Base-by-base conservation (phyloP, 1,140 invertebrate species). In the Chionoecetes opilio region DNA sequence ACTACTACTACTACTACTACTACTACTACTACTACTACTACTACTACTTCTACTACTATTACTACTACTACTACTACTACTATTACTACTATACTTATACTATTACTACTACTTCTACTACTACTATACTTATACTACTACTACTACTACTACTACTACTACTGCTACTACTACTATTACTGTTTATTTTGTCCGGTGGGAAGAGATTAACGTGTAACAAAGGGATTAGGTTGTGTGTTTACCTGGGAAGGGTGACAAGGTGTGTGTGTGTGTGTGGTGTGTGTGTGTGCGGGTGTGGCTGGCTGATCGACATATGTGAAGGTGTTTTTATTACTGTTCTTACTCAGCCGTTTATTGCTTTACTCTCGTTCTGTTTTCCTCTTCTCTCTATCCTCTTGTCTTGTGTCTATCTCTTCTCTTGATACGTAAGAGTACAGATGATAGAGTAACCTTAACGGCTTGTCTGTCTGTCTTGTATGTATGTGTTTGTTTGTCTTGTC, bases 361-460 rank as follows among this genome's bases (percentile, higher is more conserved):
- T 41, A 37, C 35, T 41, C 88, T 90, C 88, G 5, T 26, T 35
- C 86, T 38, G 14, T 35, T 26, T 35, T 32, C 35, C 86, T 35
- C 86, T 88, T n/a, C n/a, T n/a, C n/a, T n/a, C n/a, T n/a, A n/a
- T n/a, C 87, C 87, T 14, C 87, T n/a, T 37, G 17, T 38, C 37
- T 34, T 37, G 26, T 37, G 31, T 26, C 32, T 32, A 5, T 34
- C 37, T 75, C 63, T 17, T 75, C 63, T 17, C n/a, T n/a, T 75
- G 63, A 26, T 75, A 75, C 63, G 63, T 75, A 75, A n/a, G 63
- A 75, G 63, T 75, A 75, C 63, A 75, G 5, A 53, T 75, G 6
- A 75, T 75, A 75, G 26, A 75, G 63, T 75, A 53, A 14, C 11
- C 11, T 53, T 53, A 75, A 75, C 63, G 63, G 63, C 46, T 53